Base-by-base conservation (phyloP, 2,888 invertebrate genomes). In the Abrostola tripartita region DNA sequence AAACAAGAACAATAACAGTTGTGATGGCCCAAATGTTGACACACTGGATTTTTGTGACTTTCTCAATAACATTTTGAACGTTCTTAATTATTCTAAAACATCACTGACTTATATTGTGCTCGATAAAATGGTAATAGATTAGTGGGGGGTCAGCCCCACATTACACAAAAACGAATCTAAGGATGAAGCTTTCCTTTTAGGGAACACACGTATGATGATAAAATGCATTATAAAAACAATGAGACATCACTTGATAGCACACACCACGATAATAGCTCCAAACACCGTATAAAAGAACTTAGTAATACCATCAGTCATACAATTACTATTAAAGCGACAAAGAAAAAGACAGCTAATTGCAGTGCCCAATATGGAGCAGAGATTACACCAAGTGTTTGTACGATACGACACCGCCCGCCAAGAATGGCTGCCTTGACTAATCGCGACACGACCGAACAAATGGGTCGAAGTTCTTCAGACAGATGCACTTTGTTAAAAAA, bases 401-500 rank as follows among this genome's bases (percentile, higher is more conserved):
- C 84, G 88, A 88, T 92, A 90, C 85, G 87, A 89, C 79, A 77
- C 75, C 76, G 79, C 81, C 75, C 76, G 79, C 81, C 87, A 82
- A 82, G 89, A 90, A 91, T 89, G 90, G 90, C 84, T 82, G 88
- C 90, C 92, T 90, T 92, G 91, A 93, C 92, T 93, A 94, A 94
- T 93, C 87, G 86, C 78, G 68, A 81, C 84, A 85, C 84, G 85
- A 84, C 78, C 81, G 83, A 76, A 83, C 77, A 82, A 88, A 88
- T 87, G 82, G 88, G 86, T 83, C 85, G 82, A 76, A 84, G 83
- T 81, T 78, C 83, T 82, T 66, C 70, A 79, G 82, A 83, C 83
- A 76, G 78, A 82, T 78, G 78, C 83, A 76, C 76, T 82, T 82
- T 79, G 79, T 79, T 76, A 68, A 76, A 72, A 67, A 65, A 60